phyloP scores from a whole-genome alignment of 2,888 invertebrate genomes.

The Osedax fenrisi region DNA sequence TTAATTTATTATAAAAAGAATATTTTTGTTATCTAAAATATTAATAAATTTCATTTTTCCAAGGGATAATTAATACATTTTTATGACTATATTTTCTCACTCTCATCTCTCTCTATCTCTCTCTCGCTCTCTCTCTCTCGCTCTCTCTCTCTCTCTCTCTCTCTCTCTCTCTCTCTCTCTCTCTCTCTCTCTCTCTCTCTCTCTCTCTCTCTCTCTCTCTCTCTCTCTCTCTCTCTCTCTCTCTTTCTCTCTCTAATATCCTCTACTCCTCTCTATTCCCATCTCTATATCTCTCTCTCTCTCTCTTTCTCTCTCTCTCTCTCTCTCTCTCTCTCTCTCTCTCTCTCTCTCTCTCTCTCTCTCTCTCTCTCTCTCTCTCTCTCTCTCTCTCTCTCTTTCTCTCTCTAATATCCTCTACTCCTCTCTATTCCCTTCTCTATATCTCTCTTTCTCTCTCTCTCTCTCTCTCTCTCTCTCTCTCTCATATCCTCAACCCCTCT shows the following conservation, averaged over 20 bases:
- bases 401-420: constrained; percentile 20
- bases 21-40: too few species aligned
- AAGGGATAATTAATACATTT: too few species aligned
- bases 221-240: constrained; percentile 27
- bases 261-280: not conserved
- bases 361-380: constrained; percentile 28
- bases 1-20: too few species aligned
- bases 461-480: constrained; percentile 25
- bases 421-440: constrained; percentile 25
- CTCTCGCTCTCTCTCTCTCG: not conserved
- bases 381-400: constrained; percentile 27
- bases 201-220: constrained; percentile 26
- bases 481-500: constrained; percentile 5
- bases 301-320: constrained; percentile 14
- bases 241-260: constrained; percentile 20
- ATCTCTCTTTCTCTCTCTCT: constrained; percentile 24
- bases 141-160: not conserved
- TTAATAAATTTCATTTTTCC: too few species aligned
- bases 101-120: not conserved
- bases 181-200: constrained; percentile 27
- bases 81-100: too few species aligned
- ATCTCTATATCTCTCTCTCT: not conserved
- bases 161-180: not conserved
- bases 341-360: constrained; percentile 29
- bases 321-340: constrained; percentile 25